These are phyloP conservation scores for Diogma glabrata DNA, from an alignment of 2,888 invertebrate species.

Conservation along the genomic window DNA sequence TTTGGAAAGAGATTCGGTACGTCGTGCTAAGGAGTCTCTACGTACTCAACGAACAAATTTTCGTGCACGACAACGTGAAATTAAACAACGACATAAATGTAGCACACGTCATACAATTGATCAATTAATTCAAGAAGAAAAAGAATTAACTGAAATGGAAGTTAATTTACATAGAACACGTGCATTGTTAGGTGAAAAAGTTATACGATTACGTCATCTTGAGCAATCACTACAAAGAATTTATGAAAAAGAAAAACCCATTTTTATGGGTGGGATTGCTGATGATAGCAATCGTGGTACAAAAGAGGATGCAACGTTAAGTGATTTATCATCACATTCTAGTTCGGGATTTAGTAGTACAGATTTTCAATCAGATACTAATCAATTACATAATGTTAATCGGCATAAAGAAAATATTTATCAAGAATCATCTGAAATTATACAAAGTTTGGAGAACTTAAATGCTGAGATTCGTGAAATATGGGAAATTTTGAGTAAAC, in stretches of 20 bases:
- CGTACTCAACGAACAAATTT: conserved; percentile 56
- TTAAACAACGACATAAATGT: conserved; percentile 37
- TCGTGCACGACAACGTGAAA: conserved; percentile 48
- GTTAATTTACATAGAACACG: conserved; percentile 71
- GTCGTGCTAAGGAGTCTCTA: conserved; percentile 67
- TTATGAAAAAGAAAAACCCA: conserved; percentile 35
- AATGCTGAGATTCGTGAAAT: conserved; percentile 60
- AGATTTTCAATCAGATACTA: conserved; percentile 42
- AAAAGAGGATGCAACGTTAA: conserved; percentile 49
- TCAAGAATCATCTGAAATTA: conserved; percentile 56
- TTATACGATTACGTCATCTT: conserved; percentile 64
- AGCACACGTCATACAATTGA: conserved; percentile 28
- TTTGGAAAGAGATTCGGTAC: conserved; percentile 67
- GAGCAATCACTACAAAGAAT: conserved; percentile 60
- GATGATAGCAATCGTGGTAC: conserved; percentile 12
- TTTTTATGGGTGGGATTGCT: conserved; percentile 22
- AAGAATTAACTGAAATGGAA: conserved; percentile 72
- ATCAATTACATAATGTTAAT: conserved; percentile 28
- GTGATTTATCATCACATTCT: conserved; percentile 51
- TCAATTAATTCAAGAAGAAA: conserved; percentile 54
- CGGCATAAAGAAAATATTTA: conserved; percentile 33
- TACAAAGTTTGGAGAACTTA: conserved; percentile 55
- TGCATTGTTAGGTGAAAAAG: conserved; percentile 69
- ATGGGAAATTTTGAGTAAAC: conserved; percentile 52
- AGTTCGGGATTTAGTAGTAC: conserved; percentile 51